Evolutionary conservation across 2,888 invertebrate species (phyloP), one percentile per base, ranked within the genome.

Genomic region (Amphipyra tragopoginis): DNA sequence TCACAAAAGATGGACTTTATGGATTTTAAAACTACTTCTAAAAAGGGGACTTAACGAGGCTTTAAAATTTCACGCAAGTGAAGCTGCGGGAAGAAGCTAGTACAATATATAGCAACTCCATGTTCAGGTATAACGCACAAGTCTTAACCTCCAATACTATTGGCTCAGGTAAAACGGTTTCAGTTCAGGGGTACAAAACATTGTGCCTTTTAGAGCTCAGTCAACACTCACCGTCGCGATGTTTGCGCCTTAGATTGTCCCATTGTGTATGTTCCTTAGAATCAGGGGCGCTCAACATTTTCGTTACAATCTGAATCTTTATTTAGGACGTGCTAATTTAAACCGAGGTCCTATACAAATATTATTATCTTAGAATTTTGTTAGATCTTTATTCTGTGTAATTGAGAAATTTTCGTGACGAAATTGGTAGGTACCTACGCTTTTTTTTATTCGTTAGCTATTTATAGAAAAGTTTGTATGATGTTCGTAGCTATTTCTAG

Each of bases 81-180:
- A n/a, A n/a, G n/a, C n/a, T n/a, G n/a, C n/a, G n/a, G n/a, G n/a
- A n/a, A n/a, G n/a, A n/a, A n/a, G n/a, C n/a, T n/a, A n/a, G 29
- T 33, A 49, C 33, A 51, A 69, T 60, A 26, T 61, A 51, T 39
- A 33, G 13, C 29, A 10, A 34, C 8, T 1, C 39, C 43, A 44
- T 42, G 33, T 5, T 39, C 36, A 39, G 29, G 44, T 54, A 48
- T 29, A 21, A 11, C 6, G 14, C 26, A 33, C 15, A 43, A 43
- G 34, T 13, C 14, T 26, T 6, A 11, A 34, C 48, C 43, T 52
- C 71, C 72, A 65, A 65, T 64, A 56, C 72, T 87, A 82, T 90
- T 86, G 85, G 82, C 72, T 78, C 79, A 87, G 82, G 84, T 82
- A 85, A 87, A 88, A 86, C 75, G 76, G 80, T 86, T 85, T 84